Evolutionary conservation across 2,797 vertebrate genomes (phyloP).

Genomic region (Gymnocypris eckloni): DNA sequence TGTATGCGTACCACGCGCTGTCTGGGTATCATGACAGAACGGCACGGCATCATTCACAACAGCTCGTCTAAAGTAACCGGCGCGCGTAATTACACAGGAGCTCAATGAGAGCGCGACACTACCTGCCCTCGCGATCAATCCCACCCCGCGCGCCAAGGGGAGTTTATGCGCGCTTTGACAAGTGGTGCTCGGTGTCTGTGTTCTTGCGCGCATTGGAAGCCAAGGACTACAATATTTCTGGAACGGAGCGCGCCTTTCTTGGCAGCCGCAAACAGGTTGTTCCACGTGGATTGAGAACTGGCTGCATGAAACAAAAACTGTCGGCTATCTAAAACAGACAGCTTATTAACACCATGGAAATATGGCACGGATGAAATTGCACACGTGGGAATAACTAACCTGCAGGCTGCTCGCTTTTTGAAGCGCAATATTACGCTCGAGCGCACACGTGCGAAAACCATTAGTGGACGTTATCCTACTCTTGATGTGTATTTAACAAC

Average conservation of each 20-base stretch:
- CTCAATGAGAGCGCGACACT: constrained; percentile 62
- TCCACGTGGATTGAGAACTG: constrained; percentile 48
- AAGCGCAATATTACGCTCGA: constrained; percentile 17
- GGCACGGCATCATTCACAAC: constrained; percentile 14
- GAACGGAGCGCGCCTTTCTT: constrained; percentile 28
- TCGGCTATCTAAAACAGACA: constrained; percentile 26
- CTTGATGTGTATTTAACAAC: constrained; percentile 19
- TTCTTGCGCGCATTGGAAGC: constrained; percentile 53
- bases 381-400: constrained; percentile 31
- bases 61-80: constrained; percentile 54
- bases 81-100: constrained; percentile 68
- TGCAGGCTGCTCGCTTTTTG: constrained; percentile 7
- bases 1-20: neutral
- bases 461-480: constrained; percentile 29
- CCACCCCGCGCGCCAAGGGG: constrained; percentile 30
- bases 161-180: constrained; percentile 60
- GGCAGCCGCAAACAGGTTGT: constrained; percentile 33
- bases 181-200: constrained; percentile 52
- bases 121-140: constrained; percentile 28
- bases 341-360: constrained; percentile 22
- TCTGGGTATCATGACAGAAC: constrained; percentile 6
- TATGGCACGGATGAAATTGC: constrained; percentile 37
- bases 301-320: constrained; percentile 27
- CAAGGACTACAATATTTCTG: constrained; percentile 51
- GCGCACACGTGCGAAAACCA: constrained; percentile 37